Conservation (phyloP, 2,113 vertebrate genomes). For the Canis aureus region DNA sequence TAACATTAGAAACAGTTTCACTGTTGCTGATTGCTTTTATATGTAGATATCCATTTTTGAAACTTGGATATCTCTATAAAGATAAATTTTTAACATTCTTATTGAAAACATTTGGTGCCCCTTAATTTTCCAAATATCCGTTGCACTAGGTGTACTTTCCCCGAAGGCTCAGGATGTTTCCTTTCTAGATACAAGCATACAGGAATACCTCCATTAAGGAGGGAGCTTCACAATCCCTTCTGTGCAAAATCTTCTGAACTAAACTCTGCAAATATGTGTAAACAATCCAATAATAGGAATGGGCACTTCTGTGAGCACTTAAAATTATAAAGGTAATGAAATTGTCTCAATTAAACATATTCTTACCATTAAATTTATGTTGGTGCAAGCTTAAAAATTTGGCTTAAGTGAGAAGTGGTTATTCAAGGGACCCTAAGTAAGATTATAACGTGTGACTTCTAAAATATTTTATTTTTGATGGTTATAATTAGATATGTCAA, state of each 20-base stretch:
- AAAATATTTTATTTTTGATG: not conserved
- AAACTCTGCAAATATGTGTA: not conserved
- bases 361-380: not conserved
- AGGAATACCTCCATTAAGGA: fast-evolving
- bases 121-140: not conserved
- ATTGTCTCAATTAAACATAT: not conserved
- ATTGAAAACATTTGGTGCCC: not conserved
- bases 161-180: not conserved
- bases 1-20: not conserved
- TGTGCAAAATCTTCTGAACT: not conserved
- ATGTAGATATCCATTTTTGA: not conserved
- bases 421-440: not conserved
- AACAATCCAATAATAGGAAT: not conserved
- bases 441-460: not conserved
- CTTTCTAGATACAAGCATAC: not conserved
- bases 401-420: not conserved
- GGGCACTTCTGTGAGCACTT: not conserved
- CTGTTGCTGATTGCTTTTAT: not conserved
- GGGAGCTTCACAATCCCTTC: not conserved
- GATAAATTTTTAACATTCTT: not conserved
- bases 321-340: not conserved
- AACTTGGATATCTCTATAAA: not conserved
- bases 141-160: not conserved
- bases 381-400: not conserved
- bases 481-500: not conserved